A percentile compares a stretch with the other conserved stretches of the same genome.
phyloP scores from a whole-genome alignment of 2,797 vertebrate species.

The Alfaro cultratus region DNA sequence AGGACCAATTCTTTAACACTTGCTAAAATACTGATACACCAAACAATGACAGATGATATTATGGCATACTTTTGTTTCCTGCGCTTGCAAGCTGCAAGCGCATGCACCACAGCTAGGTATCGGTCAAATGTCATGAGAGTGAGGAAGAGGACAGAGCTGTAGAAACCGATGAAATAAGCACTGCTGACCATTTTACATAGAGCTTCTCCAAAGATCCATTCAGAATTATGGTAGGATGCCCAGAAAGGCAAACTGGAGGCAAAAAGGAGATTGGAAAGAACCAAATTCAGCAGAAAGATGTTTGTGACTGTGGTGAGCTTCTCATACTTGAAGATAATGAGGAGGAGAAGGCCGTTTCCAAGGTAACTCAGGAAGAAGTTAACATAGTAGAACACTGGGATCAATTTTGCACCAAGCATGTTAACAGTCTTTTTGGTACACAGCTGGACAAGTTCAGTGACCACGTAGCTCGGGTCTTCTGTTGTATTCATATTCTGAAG shows the following conservation, averaged over 20 bases:
- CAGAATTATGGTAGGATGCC: slow-evolving; percentile 74
- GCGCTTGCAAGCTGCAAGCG: slow-evolving; percentile 71
- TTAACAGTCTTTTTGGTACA: slow-evolving; percentile 62
- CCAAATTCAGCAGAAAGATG: slow-evolving; percentile 83
- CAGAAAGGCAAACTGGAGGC: slow-evolving; percentile 81
- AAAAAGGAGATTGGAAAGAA: slow-evolving; percentile 83
- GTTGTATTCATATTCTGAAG: fast-evolving
- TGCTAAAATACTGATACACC: slow-evolving; percentile 76
- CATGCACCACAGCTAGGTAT: slow-evolving; percentile 85
- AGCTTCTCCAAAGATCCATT: slow-evolving; percentile 79
- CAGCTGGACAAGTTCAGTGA: slow-evolving; percentile 8
- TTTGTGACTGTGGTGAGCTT: slow-evolving; percentile 82
- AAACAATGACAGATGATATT: slow-evolving; percentile 59
- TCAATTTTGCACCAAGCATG: slow-evolving; percentile 69
- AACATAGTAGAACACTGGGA: slow-evolving; percentile 77
- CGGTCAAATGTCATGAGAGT: slow-evolving; percentile 86
- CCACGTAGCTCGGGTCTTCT: not conserved
- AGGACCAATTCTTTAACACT: slow-evolving; percentile 81
- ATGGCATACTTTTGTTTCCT: slow-evolving; percentile 74
- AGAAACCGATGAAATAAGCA: slow-evolving; percentile 80
- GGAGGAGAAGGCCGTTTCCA: slow-evolving; percentile 81
- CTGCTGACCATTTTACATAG: slow-evolving; percentile 82
- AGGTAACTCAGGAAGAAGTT: slow-evolving; percentile 81
- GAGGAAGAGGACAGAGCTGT: slow-evolving; percentile 85
- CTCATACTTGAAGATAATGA: slow-evolving; percentile 81